A percentile compares a stretch with the other conserved stretches of the same genome.
phyloP scores from a whole-genome alignment of 35 echinoderm and acorn worm genomes.

The Ptychodera flava region DNA sequence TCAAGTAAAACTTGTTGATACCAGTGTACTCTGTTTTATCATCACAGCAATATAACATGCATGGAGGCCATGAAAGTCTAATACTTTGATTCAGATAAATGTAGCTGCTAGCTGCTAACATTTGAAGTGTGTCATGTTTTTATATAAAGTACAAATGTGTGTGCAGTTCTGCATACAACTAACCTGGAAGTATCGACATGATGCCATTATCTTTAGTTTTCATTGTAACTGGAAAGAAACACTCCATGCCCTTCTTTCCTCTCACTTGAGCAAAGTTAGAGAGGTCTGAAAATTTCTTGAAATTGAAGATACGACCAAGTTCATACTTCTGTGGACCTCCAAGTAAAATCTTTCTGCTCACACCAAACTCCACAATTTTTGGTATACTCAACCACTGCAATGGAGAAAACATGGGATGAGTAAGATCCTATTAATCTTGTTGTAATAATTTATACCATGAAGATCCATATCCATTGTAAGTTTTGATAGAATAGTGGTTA shows the following conservation, averaged over 20 bases:
- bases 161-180: no score
- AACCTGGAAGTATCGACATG: neutral
- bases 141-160: no score
- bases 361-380: neutral
- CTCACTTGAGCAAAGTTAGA: neutral
- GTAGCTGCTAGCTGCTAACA: no score
- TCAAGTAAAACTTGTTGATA: no score
- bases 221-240: neutral
- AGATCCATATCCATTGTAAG: neutral
- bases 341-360: neutral
- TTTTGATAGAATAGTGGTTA: no score
- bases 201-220: neutral
- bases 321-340: neutral
- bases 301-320: neutral
- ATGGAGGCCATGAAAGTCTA: no score
- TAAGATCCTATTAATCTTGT: neutral
- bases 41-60: no score
- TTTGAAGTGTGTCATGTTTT: no score
- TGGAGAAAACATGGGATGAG: neutral
- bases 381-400: neutral
- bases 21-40: no score
- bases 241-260: neutral
- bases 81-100: no score
- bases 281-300: neutral
- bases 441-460: no score